Conservation (phyloP, 2,113 vertebrate genomes). For the Entomyzon cyanotis region DNA sequence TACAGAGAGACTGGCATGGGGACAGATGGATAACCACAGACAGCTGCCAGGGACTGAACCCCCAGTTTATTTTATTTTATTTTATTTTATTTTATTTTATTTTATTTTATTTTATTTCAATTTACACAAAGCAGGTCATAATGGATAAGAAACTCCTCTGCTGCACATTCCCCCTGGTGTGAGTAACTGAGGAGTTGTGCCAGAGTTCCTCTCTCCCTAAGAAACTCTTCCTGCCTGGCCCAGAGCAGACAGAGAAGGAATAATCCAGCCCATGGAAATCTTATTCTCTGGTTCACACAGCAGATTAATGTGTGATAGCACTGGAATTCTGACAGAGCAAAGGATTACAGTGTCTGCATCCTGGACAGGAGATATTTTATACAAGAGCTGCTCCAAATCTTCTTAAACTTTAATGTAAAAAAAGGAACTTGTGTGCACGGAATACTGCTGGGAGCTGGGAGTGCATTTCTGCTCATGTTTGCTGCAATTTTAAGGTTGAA, state of each 20-base stretch:
- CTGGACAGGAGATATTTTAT: not conserved
- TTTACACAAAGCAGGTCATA: no score
- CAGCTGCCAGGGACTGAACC: not conserved
- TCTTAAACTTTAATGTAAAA: not conserved
- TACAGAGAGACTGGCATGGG: rapidly evolving
- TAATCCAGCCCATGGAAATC: not conserved
- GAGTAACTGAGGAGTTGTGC: not conserved
- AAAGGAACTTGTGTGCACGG: not conserved
- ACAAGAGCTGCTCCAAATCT: not conserved
- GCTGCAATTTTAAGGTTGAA: not conserved
- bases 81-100: no score
- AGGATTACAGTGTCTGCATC: not conserved
- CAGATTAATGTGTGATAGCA: not conserved
- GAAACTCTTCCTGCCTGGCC: not conserved
- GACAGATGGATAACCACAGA: not conserved
- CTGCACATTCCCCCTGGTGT: not conserved
- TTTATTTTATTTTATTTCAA: not conserved
- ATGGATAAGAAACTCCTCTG: rapidly evolving
- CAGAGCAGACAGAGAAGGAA: not conserved
- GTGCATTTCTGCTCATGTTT: not conserved
- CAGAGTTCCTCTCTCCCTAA: not conserved
- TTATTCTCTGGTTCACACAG: not conserved
- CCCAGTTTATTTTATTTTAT: not conserved
- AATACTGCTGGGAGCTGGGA: not conserved
- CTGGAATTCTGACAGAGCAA: not conserved